phyloP scores from a whole-genome alignment of 2,797 vertebrate species.

The Mormyrus proboscirostris region DNA sequence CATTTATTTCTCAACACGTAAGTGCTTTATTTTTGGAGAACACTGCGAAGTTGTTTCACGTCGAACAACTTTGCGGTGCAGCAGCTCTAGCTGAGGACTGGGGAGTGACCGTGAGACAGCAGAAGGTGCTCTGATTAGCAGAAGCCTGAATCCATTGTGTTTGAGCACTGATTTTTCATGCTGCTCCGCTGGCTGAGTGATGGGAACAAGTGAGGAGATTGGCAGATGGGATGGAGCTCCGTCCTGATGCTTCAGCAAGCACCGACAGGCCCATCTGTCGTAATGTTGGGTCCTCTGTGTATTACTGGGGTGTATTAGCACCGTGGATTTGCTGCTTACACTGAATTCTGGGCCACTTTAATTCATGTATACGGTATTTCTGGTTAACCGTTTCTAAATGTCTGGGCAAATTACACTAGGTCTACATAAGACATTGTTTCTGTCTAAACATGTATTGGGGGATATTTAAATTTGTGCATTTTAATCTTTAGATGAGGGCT shows the following conservation, averaged over 20 bases:
- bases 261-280: constrained; percentile 27
- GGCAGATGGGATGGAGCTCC: constrained; percentile 22
- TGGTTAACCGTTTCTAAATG: neutral
- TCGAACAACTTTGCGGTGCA: neutral
- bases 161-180: constrained; percentile 11
- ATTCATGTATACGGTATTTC: neutral
- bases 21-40: neutral
- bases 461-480: neutral
- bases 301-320: constrained; percentile 13
- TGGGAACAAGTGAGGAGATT: constrained; percentile 16
- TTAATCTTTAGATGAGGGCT: neutral
- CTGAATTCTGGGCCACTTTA: neutral
- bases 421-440: neutral
- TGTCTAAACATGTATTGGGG: neutral
- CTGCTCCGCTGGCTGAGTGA: constrained; percentile 17
- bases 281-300: constrained; percentile 12
- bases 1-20: neutral
- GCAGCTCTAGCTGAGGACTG: neutral
- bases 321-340: neutral
- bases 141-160: constrained; percentile 18
- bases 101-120: neutral
- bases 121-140: constrained; percentile 2
- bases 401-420: neutral
- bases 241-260: constrained; percentile 20
- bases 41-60: neutral